phyloP scores from a whole-genome alignment of 2,888 invertebrate genomes.

The Tipula lateralis region DNA sequence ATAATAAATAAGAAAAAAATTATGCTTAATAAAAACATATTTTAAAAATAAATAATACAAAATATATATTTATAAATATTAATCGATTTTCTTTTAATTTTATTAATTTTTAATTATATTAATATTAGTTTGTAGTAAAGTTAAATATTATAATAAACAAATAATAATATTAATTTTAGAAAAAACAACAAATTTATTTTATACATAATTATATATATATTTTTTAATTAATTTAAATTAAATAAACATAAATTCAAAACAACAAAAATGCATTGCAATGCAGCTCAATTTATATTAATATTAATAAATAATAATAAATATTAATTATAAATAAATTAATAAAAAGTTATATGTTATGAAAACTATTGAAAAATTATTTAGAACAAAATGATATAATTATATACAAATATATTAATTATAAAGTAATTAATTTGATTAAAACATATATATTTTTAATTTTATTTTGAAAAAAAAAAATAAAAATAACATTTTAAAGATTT shows the following conservation, averaged over 20 bases:
- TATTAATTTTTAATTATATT: neutral
- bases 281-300: neutral
- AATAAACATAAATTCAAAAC: conserved; percentile 6
- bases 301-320: conserved; percentile 2
- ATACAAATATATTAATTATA: neutral
- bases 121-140: neutral
- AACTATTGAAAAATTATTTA: neutral
- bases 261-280: conserved; percentile 19
- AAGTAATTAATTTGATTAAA: neutral
- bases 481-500: neutral
- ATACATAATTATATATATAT: conserved; percentile 2
- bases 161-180: neutral
- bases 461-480: neutral
- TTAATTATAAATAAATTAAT: neutral
- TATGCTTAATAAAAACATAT: neutral
- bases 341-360: neutral
- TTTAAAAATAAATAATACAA: neutral
- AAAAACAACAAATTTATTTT: neutral
- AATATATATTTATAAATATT: neutral
- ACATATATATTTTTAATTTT: neutral
- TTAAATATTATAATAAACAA: neutral
- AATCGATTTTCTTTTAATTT: neutral
- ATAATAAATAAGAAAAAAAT: neutral
- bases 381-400: conserved; percentile 13
- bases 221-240: conserved; percentile 16